Evolutionary conservation across 2,888 invertebrate genomes (phyloP).

Genomic region (Neria commutata): DNA sequence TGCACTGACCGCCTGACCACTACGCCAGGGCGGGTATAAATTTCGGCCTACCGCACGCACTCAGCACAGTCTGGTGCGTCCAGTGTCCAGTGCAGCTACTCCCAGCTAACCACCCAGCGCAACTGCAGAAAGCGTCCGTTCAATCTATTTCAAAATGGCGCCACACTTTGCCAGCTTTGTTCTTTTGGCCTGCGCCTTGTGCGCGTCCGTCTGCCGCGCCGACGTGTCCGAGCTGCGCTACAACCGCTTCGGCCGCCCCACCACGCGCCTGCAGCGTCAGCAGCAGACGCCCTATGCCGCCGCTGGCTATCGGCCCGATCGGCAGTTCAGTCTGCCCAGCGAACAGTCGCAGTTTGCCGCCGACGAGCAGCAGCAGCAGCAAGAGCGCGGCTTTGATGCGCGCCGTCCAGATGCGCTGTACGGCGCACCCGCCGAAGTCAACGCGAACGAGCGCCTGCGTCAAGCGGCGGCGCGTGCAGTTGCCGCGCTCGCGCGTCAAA

Average conservation of each 20-base stretch:
- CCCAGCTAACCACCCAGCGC: background rate
- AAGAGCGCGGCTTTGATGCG: background rate
- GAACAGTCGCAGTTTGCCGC: conserved; percentile 9
- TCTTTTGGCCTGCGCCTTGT: conserved; percentile 10
- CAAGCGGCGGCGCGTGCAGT: background rate
- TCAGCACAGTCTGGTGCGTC: background rate
- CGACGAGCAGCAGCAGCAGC: background rate
- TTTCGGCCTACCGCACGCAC: background rate
- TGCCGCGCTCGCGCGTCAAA: background rate
- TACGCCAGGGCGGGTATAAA: background rate
- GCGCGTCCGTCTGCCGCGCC: conserved; percentile 22
- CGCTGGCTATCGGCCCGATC: conserved; percentile 46
- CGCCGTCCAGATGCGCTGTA: conserved; percentile 30
- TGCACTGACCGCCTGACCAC: too few relatives aligned
- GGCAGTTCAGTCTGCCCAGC: conserved; percentile 35
- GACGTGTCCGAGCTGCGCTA: conserved; percentile 32
- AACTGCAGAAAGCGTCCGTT: background rate
- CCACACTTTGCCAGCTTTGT: background rate
- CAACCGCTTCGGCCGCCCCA: conserved; percentile 26
- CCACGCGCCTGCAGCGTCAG: conserved; percentile 38
- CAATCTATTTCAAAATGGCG: background rate
- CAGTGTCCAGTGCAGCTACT: background rate
- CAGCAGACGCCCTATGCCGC: conserved; percentile 40
- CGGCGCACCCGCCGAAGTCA: conserved; percentile 37
- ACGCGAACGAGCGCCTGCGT: conserved; percentile 4